Evolutionary conservation across 1,140 invertebrate species (phyloP).

Genomic region (Ectropis grisescens): DNA sequence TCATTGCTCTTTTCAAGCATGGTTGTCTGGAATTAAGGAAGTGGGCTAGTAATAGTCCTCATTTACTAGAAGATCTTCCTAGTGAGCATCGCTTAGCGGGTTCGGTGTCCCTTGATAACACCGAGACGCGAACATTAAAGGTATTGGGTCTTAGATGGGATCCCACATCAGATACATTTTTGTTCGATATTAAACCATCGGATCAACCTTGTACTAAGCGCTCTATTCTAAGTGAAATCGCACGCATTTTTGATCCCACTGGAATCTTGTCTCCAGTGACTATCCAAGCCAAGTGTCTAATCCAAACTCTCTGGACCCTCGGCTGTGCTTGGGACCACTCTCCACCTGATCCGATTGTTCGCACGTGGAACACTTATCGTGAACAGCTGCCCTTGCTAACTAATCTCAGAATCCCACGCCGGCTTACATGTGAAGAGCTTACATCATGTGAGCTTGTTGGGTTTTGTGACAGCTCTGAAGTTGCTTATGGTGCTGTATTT

Average conservation of each 20-base stretch:
- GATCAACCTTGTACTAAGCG: slow-evolving; percentile 1
- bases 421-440: neutral
- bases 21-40: no score
- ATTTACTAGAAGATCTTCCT: no score
- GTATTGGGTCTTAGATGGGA: slow-evolving; percentile 2
- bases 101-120: slow-evolving; percentile 16
- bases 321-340: slow-evolving; percentile 14
- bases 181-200: neutral
- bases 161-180: neutral
- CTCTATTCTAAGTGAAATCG: slow-evolving; percentile 1
- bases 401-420: slow-evolving; percentile 4
- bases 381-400: slow-evolving; percentile 2
- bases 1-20: no score
- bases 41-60: no score
- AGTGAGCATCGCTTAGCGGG: no score
- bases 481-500: slow-evolving; percentile 25
- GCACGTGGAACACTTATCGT: slow-evolving; percentile 7
- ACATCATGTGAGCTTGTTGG: slow-evolving; percentile 23
- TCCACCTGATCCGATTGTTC: slow-evolving; percentile 15
- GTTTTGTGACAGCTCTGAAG: slow-evolving; percentile 28
- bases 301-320: slow-evolving; percentile 26
- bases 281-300: slow-evolving; percentile 15
- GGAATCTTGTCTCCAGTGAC: slow-evolving; percentile 6
- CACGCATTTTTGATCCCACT: neutral
- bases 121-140: slow-evolving; percentile 1